Conservation (phyloP, 1,140 invertebrate species). For the Eriocheir sinensis region DNA sequence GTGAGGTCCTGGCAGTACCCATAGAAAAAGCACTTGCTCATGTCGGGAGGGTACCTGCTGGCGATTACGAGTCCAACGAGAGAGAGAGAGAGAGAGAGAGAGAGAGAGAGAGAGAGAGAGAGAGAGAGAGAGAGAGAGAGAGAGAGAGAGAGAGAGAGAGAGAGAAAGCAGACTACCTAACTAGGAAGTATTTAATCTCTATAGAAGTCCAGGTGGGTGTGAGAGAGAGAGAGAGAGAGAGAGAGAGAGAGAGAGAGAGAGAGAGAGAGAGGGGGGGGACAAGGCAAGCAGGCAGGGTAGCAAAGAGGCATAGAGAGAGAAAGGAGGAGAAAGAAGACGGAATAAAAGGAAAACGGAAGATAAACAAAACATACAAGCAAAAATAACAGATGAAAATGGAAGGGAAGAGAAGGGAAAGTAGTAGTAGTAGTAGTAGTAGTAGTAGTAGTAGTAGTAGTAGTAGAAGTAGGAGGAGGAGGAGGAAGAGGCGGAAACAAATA, state of each 20-base stretch:
- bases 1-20: no score
- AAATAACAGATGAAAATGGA: background rate
- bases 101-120: background rate
- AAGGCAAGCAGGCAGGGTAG: no score
- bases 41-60: no score
- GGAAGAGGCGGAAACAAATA: background rate
- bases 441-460: constrained; percentile 18
- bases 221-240: background rate
- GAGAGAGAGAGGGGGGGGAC: background rate
- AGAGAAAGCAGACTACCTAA: background rate
- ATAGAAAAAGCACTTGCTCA: no score
- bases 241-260: background rate
- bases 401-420: background rate
- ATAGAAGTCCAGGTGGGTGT: background rate
- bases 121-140: background rate
- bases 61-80: no score
- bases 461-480: background rate
- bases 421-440: constrained; percentile 18
- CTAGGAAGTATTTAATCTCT: background rate
- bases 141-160: background rate
- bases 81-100: background rate
- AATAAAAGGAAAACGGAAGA: background rate
- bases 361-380: background rate
- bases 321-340: background rate
- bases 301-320: no score